Evolutionary conservation across 2,888 invertebrate genomes (phyloP).

Genomic region (Bugulina stolonifera): DNA sequence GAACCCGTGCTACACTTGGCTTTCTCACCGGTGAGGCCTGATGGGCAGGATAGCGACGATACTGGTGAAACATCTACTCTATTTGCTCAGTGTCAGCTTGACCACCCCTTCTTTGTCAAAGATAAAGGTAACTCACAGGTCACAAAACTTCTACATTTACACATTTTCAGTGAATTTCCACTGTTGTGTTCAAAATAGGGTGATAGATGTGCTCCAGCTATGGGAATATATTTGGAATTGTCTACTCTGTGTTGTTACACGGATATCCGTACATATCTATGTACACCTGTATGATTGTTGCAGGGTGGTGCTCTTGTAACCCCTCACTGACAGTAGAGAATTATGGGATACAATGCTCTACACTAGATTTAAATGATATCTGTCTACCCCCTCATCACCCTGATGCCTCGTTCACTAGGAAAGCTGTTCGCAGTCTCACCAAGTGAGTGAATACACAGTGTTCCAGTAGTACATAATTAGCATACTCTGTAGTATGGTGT

Average conservation of each 20-base stretch:
- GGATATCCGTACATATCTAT: too few species aligned
- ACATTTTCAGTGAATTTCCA: too few species aligned
- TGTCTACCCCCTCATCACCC: conserved; percentile 46
- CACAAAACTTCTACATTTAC: neutral
- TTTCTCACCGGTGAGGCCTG: neutral
- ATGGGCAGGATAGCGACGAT: neutral
- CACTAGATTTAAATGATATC: conserved; percentile 51
- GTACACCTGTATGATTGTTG: conserved; percentile 23
- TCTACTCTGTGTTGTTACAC: too few species aligned
- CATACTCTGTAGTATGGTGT: too few species aligned
- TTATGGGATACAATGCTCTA: conserved; percentile 52
- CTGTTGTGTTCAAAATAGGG: too few species aligned
- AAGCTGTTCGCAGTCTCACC: conserved; percentile 37
- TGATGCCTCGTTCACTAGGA: conserved; percentile 40
- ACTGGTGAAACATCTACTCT: conserved; percentile 30
- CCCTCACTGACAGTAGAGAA: conserved; percentile 50
- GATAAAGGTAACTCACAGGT: conserved; percentile 41
- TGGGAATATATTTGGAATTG: too few species aligned
- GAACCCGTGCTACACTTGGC: conserved; percentile 20
- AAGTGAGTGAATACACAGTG: conserved; percentile 29
- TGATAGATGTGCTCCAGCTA: too few species aligned
- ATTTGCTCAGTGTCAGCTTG: conserved; percentile 40
- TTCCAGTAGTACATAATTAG: too few species aligned
- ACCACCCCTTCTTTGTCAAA: conserved; percentile 52
- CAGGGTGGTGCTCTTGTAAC: conserved; percentile 55